A percentile compares a stretch with the other conserved stretches of the same genome.
Conservation (phyloP, 1,140 invertebrate species). For the silkworm (Bombyx mori) region DNA sequence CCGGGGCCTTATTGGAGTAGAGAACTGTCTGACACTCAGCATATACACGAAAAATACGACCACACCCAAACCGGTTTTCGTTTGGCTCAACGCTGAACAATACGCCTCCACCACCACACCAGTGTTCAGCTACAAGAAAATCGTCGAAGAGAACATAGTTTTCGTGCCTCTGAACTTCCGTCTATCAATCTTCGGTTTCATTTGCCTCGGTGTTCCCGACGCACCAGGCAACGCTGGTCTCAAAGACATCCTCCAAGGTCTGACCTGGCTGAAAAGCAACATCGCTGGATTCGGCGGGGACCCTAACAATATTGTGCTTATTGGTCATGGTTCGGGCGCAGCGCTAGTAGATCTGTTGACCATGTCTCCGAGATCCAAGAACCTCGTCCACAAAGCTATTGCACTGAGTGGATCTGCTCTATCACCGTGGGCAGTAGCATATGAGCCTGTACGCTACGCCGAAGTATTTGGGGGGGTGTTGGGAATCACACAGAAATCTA, state of each 20-base stretch:
- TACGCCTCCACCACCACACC: constrained; percentile 28
- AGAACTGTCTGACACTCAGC: constrained; percentile 50
- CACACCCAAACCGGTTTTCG: constrained; percentile 41
- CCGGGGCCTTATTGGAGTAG: constrained; percentile 39
- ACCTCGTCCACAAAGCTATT: constrained; percentile 72
- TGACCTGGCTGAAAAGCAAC: constrained; percentile 77
- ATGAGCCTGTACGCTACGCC: constrained; percentile 67
- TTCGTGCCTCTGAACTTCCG: constrained; percentile 49
- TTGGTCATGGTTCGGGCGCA: constrained; percentile 75
- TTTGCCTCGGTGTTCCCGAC: constrained; percentile 71
- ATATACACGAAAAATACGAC: constrained; percentile 42
- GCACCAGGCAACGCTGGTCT: constrained; percentile 76
- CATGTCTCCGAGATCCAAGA: constrained; percentile 72
- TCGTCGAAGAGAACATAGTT: constrained; percentile 37
- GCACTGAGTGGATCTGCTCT: constrained; percentile 77
- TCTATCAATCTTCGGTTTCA: constrained; percentile 72
- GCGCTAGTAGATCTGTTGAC: constrained; percentile 76
- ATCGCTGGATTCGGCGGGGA: constrained; percentile 78
- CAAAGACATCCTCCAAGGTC: constrained; percentile 75
- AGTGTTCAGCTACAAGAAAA: constrained; percentile 24
- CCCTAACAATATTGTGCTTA: constrained; percentile 72
- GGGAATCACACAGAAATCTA: constrained; percentile 29
- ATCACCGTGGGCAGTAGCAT: constrained; percentile 77
- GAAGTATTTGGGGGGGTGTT: constrained; percentile 36
- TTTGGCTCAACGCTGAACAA: constrained; percentile 48